Evolutionary conservation across 2,113 vertebrate species (phyloP), one percentile per base, ranked within the genome.

Genomic region (Terrapene triunguis): DNA sequence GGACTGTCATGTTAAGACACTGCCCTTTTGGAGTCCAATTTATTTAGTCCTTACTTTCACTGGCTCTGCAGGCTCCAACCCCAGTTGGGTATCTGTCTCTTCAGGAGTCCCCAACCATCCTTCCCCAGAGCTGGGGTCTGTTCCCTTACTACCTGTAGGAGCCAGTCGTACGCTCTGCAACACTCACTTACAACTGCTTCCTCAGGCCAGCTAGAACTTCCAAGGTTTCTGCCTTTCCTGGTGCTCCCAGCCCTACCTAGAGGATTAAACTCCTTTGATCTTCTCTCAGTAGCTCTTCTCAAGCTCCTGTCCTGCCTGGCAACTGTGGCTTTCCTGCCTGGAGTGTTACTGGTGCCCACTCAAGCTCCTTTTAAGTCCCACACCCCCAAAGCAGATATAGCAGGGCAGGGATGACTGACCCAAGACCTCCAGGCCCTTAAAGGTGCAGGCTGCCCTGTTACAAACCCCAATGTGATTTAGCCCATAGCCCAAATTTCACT

Each of bases 401-500:
- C 16, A n/a, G 35, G 35, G 62, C 62, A n/a, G 62, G 35, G 62
- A 7, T n/a, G 32, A n/a, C 62, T 69, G 62, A n/a, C 8, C 8
- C 62, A 65, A n/a, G 62, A 65, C 16, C 17, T 65, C 14, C 32
- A 8, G 32, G 32, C 13, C 62, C 32, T 17, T 16, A 35, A 54
- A n/a, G 62, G 8, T 19, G 8, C 35, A 69, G 14, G 62, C 35
- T 69, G 7, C 38, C 19, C 11, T 24, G 10, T 76, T 44, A 76
- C 22, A 22, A 24, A 24, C 21, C 21, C 72, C 22, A 12, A 76
- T 76, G 72, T 22, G 11, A 24, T 76, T 76, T 76, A 42, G 10
- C 8, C 27, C 17, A 0, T 0, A 47, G 57, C 69, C 16, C 0
- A 1, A 27, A 69, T 84, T 35, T 8, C 48, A 59, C 17, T 44